Evolutionary conservation across 2,888 invertebrate species (phyloP).

Genomic region (Anoncus sp.): DNA sequence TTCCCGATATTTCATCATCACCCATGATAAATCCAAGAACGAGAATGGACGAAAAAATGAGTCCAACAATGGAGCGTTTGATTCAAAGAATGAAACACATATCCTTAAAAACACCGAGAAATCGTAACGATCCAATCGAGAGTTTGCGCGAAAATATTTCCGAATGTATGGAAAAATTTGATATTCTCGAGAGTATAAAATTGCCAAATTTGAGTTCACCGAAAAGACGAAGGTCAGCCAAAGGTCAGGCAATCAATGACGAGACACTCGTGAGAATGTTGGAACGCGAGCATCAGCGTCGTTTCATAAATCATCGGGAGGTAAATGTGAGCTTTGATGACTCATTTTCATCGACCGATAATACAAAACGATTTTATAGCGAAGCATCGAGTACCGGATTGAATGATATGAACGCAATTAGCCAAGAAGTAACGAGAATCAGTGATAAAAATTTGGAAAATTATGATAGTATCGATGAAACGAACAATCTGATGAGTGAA

Average conservation of each 20-base stretch:
- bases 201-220: conserved; percentile 19
- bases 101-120: conserved; percentile 23
- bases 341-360: no score
- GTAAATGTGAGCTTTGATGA: neutral
- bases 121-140: neutral
- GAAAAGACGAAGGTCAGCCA: conserved; percentile 17
- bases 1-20: no score
- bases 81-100: conserved; percentile 45
- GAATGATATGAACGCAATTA: no score
- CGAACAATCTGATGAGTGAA: neutral
- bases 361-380: no score
- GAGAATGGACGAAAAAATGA: conserved; percentile 46
- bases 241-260: conserved; percentile 37
- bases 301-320: neutral
- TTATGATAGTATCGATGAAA: no score
- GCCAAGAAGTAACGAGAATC: no score
- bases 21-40: neutral
- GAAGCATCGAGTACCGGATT: no score
- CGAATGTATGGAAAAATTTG: conserved; percentile 17
- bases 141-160: no score
- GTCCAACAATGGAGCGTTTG: conserved; percentile 62
- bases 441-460: no score
- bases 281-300: conserved; percentile 51
- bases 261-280: conserved; percentile 48
- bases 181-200: no score